Base-by-base conservation (phyloP, 23 tunicate genomes). In the Clavelina lepadiformis region DNA sequence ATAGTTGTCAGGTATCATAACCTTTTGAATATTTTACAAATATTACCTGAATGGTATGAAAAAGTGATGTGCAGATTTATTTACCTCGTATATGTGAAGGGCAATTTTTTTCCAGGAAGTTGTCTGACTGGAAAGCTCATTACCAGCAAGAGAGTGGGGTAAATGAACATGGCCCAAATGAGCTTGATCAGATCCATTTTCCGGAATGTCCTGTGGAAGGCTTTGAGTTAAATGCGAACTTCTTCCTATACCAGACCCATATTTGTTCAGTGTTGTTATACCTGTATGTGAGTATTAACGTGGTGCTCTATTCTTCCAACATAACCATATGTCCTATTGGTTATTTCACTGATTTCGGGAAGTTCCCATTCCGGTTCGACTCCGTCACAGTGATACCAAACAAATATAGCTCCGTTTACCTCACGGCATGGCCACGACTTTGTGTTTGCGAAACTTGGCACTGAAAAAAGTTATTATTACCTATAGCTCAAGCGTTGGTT, bases 331-430 rank as follows among this genome's bases (percentile, higher is more conserved):
- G 33, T 38, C 6, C 74, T 79, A 26, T 65, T 36, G 6, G 54
- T 26, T n/a, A 85, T 85, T 61, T 71, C 73, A 8, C 32, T 24
- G 51, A 85, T 77, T 26, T 52, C 53, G 7, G 94, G 94, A 33
- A 86, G 59, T 20, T 78, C 75, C 95, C 95, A 86, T 29, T 79
- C 64, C 28, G 95, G 95, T 25, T 51, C 71, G 19, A 47, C 53
- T 15, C 68, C 74, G 35, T 86, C 86, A 46, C 95, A 86, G 35
- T 86, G 95, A 59, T 71, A 86, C 95, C 95, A 86, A 31, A 86
- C 76, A 49, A 35, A 86, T 2, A 86, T 86, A 5, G 56, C 65
- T 0, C 81, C 81, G 55, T 79, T 86, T 46, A 78, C 37, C 38
- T 86, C 95, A 2, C 65, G 30, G 51, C 88, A 58, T 3, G 86